A percentile compares a stretch with the other conserved stretches of the same genome.
phyloP scores from a whole-genome alignment of 2,888 invertebrate genomes.

The Taenaris catops region DNA sequence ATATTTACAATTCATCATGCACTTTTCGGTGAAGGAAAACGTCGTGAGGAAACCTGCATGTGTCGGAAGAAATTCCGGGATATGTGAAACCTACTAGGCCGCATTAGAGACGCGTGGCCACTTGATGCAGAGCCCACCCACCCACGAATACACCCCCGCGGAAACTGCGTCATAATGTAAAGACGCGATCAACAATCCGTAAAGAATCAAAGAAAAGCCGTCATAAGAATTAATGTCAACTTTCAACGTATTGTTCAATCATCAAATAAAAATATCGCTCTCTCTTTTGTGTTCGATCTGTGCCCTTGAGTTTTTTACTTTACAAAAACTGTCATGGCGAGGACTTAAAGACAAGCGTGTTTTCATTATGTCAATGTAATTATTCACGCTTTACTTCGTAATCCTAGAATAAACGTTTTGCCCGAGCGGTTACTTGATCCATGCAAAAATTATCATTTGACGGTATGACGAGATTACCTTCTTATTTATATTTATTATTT shows the following conservation, averaged over 20 bases:
- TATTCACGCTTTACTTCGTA: slow-evolving; percentile 13
- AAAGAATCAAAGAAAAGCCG: slow-evolving; percentile 5
- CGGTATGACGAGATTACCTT: slow-evolving; percentile 5
- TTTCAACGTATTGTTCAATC: neutral
- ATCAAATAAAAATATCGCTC: slow-evolving; percentile 6
- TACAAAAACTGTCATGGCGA: slow-evolving; percentile 3
- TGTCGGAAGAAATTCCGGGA: no score
- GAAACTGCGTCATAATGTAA: slow-evolving; percentile 14
- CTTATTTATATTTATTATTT: neutral
- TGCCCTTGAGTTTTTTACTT: slow-evolving; percentile 2
- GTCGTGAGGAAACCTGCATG: no score
- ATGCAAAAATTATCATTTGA: slow-evolving; percentile 9
- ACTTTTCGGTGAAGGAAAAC: no score
- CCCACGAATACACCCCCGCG: slow-evolving; percentile 45
- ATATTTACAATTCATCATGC: no score
- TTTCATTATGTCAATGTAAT: slow-evolving; percentile 10
- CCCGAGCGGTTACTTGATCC: slow-evolving; percentile 9
- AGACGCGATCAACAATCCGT: slow-evolving; percentile 1
- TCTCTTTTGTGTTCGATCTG: slow-evolving; percentile 1
- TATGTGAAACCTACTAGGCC: no score
- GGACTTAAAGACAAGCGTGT: slow-evolving; percentile 11
- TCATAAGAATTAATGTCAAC: slow-evolving; percentile 6
- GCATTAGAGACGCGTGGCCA: no score
- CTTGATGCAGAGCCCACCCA: slow-evolving; percentile 38
- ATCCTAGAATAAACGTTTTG: slow-evolving; percentile 11